These are phyloP conservation scores for Crypturellus tataupa DNA, from an alignment of 2,797 vertebrate genomes.

Conservation along the genomic window DNA sequence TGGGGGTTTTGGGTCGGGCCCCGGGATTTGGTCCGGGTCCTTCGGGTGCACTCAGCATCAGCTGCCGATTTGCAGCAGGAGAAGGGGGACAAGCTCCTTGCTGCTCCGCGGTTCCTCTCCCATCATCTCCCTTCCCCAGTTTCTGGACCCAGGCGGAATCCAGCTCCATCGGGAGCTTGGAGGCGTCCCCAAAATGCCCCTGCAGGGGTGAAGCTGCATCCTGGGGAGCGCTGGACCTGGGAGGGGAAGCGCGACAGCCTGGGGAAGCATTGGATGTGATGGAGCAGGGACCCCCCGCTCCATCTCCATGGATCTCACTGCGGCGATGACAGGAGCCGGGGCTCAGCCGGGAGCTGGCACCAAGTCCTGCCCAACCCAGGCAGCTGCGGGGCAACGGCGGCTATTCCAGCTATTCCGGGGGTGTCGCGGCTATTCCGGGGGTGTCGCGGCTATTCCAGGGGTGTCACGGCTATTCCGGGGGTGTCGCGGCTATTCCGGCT, in stretches of 20 bases:
- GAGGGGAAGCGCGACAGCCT: not conserved
- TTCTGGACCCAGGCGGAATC: not conserved
- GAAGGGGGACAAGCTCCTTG: not conserved
- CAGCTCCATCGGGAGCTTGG: not conserved
- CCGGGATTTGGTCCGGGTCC: not conserved
- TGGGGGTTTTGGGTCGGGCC: not conserved
- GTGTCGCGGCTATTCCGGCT: too few relatives aligned
- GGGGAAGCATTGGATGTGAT: not conserved
- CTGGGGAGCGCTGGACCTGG: accelerated
- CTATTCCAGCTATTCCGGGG: not conserved
- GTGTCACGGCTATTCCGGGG: too few relatives aligned
- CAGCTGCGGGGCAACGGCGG: not conserved
- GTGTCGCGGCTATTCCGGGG: too few relatives aligned
- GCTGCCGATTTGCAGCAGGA: not conserved
- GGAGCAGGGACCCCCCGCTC: too few relatives aligned
- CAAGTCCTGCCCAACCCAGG: not conserved
- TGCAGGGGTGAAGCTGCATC: not conserved
- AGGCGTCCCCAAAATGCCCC: not conserved
- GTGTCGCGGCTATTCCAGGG: not conserved
- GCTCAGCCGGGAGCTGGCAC: not conserved
- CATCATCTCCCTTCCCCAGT: not conserved
- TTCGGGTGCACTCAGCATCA: not conserved
- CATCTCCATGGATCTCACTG: not conserved
- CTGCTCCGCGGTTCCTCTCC: not conserved
- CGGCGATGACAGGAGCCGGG: not conserved